Percentiles rank a stretch among this genome's conserved stretches.
These are phyloP conservation scores for Gadus macrocephalus DNA, from an alignment of 2,113 vertebrate species.

Conservation along the genomic window DNA sequence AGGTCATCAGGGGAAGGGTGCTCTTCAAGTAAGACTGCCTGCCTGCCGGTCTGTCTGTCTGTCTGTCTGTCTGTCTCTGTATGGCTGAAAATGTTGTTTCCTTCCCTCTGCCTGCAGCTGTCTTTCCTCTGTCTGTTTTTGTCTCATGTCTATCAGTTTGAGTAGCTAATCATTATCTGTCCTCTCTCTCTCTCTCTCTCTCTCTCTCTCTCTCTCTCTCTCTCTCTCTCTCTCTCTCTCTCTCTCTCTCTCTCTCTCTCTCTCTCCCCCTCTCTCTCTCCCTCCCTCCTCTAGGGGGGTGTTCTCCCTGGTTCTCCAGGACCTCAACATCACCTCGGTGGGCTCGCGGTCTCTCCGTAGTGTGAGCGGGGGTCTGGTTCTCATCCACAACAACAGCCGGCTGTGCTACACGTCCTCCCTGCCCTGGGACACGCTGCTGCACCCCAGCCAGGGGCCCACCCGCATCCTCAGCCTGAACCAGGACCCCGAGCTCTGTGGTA, in stretches of 20 bases:
- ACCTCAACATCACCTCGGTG: constrained; percentile 80
- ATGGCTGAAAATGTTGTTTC: neutral
- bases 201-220: too few relatives aligned
- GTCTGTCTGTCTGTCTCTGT: neutral
- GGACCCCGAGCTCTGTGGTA: constrained; percentile 76
- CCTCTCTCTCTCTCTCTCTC: too few relatives aligned
- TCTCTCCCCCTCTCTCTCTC: neutral
- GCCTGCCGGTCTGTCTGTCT: neutral
- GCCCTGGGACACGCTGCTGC: constrained; percentile 81
- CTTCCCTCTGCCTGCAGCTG: constrained; percentile 1
- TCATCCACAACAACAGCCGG: constrained; percentile 81
- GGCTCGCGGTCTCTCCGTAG: constrained; percentile 85
- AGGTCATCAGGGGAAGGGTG: constrained; percentile 84
- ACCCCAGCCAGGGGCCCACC: constrained; percentile 75
- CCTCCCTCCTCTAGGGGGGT: constrained; percentile 73
- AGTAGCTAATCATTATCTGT: too few relatives aligned
- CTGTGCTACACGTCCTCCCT: constrained; percentile 86
- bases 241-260: too few relatives aligned
- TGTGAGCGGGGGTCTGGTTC: constrained; percentile 86
- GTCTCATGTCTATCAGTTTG: too few relatives aligned
- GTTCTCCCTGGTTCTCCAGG: constrained; percentile 85
- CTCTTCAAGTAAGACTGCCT: constrained; percentile 81
- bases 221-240: too few relatives aligned
- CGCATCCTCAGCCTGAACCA: constrained; percentile 81
- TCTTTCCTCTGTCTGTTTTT: neutral